Conservation (phyloP, 2,888 invertebrate species). For the Oscheius myriophilus region DNA sequence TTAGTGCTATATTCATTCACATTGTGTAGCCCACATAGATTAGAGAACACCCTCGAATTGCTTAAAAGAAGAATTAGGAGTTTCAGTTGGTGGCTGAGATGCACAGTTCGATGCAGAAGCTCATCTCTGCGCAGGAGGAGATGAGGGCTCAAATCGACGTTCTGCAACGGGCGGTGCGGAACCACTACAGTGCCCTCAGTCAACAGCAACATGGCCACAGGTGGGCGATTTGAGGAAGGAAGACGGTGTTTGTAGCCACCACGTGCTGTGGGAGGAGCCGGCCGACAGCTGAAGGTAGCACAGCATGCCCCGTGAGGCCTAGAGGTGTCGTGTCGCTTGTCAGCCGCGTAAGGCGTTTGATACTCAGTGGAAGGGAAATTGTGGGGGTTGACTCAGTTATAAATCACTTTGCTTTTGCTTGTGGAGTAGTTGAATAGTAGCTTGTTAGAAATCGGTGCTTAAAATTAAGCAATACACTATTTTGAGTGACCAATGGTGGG, state of each 20-base stretch:
- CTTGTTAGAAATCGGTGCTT: no score
- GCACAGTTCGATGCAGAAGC: slow-evolving; percentile 68
- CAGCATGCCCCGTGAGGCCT: no score
- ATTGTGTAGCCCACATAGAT: no score
- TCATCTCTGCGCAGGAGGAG: slow-evolving; percentile 66
- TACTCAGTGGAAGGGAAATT: no score
- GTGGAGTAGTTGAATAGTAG: no score
- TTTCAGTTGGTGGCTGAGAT: slow-evolving; percentile 67
- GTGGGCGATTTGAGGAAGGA: background rate
- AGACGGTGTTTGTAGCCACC: slow-evolving; percentile 12
- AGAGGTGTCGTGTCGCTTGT: no score
- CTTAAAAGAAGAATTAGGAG: background rate
- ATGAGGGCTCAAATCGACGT: slow-evolving; percentile 69
- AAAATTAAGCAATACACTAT: no score
- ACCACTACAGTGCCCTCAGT: slow-evolving; percentile 54
- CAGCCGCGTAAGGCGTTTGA: no score
- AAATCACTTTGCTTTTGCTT: no score
- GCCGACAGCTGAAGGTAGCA: background rate
- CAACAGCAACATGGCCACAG: background rate
- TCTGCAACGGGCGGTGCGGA: slow-evolving; percentile 67
- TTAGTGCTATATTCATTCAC: no score
- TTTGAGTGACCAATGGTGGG: no score
- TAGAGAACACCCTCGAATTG: background rate
- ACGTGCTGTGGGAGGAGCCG: slow-evolving; percentile 20
- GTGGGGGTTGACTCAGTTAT: no score